A percentile compares a stretch with the other conserved stretches of the same genome.
These are phyloP conservation scores for Drosophila ambigua DNA, from an alignment of 1,140 invertebrate genomes.

Conservation along the genomic window DNA sequence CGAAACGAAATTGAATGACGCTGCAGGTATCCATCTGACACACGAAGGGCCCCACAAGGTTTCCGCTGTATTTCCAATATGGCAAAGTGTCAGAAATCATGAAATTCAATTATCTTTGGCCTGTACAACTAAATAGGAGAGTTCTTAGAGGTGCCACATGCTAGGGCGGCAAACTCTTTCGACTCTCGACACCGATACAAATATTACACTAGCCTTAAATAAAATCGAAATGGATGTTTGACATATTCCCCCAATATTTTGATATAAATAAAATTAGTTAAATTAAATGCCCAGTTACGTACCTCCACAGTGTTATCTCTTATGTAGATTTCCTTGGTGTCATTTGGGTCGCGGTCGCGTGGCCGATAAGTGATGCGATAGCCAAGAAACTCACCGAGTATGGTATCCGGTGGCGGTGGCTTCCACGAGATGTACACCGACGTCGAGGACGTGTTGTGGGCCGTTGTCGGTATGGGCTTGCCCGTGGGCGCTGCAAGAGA, in stretches of 20 bases:
- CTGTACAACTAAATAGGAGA: slow-evolving; percentile 33
- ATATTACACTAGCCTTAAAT: too few species aligned
- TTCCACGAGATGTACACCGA: slow-evolving; percentile 90
- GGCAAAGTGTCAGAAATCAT: slow-evolving; percentile 65
- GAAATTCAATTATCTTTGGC: slow-evolving; percentile 73
- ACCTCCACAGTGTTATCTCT: slow-evolving; percentile 88
- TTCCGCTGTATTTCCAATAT: slow-evolving; percentile 41
- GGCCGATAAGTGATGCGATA: slow-evolving; percentile 89
- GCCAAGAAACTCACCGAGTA: slow-evolving; percentile 92
- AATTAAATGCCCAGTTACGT: slow-evolving; percentile 15
- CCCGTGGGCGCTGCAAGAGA: slow-evolving; percentile 88
- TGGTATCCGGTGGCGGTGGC: slow-evolving; percentile 87
- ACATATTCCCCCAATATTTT: too few species aligned
- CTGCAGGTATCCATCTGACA: slow-evolving; percentile 22
- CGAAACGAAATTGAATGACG: slow-evolving; percentile 53
- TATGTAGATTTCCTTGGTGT: slow-evolving; percentile 88
- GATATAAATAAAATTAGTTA: too few species aligned
- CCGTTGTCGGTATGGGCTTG: slow-evolving; percentile 88
- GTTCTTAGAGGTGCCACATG: not conserved
- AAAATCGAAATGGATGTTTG: too few species aligned
- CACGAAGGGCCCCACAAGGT: slow-evolving; percentile 11
- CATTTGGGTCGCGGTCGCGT: slow-evolving; percentile 85
- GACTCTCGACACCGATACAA: too few species aligned
- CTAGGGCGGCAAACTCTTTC: slow-evolving; percentile 28
- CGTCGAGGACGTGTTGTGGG: slow-evolving; percentile 89